These are phyloP conservation scores for Eupeodes latifasciatus DNA, from an alignment of 2,888 invertebrate species.

Conservation along the genomic window DNA sequence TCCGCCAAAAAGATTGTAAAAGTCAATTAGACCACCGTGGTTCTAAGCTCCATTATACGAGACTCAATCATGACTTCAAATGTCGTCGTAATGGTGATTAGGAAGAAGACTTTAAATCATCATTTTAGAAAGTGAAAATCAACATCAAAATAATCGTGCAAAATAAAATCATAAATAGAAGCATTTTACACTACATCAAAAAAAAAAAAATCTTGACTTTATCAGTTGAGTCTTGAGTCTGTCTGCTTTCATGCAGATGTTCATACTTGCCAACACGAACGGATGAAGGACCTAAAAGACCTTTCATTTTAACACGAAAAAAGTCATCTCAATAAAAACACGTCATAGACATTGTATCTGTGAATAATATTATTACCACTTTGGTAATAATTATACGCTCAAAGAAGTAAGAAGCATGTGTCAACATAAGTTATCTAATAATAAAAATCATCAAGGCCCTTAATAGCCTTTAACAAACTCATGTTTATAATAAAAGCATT, in stretches of 20 bases:
- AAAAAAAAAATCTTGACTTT: background rate
- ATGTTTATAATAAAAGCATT: no score
- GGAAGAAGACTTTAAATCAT: background rate
- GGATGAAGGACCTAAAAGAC: background rate
- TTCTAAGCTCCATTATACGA: no score
- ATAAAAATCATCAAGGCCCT: no score
- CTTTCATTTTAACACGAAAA: no score
- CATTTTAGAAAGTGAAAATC: background rate
- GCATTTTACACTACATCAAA: no score
- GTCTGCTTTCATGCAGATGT: constrained; percentile 56
- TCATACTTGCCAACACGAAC: background rate
- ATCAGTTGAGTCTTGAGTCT: constrained; percentile 3
- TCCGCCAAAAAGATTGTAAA: no score
- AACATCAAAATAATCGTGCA: background rate
- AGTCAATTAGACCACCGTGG: no score
- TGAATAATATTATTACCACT: background rate
- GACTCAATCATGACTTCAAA: no score
- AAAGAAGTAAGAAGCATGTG: no score
- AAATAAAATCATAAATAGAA: background rate
- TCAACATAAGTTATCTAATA: no score
- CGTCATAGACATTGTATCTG: constrained; percentile 53
- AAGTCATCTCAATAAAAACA: background rate
- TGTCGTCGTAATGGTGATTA: background rate
- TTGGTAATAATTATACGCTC: background rate
- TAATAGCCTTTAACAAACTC: no score